These are phyloP conservation scores for Umimayanthus kanabou DNA, from an alignment of 92 coral and sea anemone species.

Conservation along the genomic window DNA sequence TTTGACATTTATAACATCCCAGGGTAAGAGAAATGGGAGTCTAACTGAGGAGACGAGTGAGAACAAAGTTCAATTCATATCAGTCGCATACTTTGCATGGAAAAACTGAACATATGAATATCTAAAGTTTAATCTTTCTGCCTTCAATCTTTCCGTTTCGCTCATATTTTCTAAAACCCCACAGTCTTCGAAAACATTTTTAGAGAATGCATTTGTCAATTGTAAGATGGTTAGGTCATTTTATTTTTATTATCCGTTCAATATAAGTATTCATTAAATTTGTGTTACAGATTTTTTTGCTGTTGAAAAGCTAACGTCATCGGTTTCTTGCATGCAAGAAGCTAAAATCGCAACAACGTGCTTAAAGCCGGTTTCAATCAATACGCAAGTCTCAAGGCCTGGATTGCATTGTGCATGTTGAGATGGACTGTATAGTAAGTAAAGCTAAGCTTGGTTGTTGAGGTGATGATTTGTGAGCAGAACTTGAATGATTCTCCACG, in stretches of 20 bases:
- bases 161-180: neutral
- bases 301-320: neutral
- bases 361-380: neutral
- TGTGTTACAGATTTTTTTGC: neutral
- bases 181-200: too few species aligned
- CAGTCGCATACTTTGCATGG: neutral
- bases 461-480: neutral
- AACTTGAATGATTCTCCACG: neutral
- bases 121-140: neutral
- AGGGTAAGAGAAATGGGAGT: neutral
- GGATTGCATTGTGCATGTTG: neutral
- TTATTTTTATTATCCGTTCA: neutral
- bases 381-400: neutral
- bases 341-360: neutral
- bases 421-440: too few species aligned
- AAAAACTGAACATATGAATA: neutral
- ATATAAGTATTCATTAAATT: too few species aligned
- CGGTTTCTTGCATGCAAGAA: neutral
- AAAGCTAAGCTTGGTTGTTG: neutral
- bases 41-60: slow-evolving; percentile 8
- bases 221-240: neutral
- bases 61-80: neutral
- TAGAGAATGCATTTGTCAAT: neutral
- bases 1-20: neutral
- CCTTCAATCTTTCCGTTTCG: neutral